A percentile compares a stretch with the other conserved stretches of the same genome.
phyloP scores from a whole-genome alignment of 2,797 vertebrate species.

The Sternarchorhynchus goeldii region DNA sequence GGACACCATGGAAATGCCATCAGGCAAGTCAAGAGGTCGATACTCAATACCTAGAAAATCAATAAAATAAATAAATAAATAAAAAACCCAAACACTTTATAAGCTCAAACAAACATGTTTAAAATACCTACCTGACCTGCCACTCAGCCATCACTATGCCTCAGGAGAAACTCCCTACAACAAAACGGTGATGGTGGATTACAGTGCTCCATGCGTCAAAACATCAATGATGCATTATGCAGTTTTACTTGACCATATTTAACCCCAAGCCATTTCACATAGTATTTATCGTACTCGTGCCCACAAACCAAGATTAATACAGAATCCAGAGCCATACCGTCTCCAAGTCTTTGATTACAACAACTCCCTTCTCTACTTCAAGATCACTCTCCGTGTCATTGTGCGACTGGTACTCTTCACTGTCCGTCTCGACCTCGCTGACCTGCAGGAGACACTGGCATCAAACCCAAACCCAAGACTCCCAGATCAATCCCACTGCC shows the following conservation, averaged over 20 bases:
- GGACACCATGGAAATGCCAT: neutral
- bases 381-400: constrained; percentile 79
- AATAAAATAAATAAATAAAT: neutral
- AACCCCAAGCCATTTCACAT: too few relatives aligned
- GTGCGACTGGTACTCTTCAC: constrained; percentile 77
- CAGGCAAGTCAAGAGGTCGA: neutral
- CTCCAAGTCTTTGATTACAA: constrained; percentile 66
- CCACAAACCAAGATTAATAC: neutral
- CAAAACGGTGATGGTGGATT: neutral
- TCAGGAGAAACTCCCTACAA: constrained; percentile 51
- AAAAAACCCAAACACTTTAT: neutral
- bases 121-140: constrained; percentile 9
- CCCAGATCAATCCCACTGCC: too few relatives aligned
- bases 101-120: neutral
- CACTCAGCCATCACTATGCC: constrained; percentile 41
- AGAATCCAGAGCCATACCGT: constrained; percentile 50
- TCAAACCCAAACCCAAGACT: neutral
- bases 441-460: constrained; percentile 64
- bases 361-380: constrained; percentile 66
- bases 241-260: too few relatives aligned
- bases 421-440: constrained; percentile 70
- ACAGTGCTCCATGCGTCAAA: neutral
- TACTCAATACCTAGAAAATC: neutral
- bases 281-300: too few relatives aligned
- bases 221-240: neutral